Percentiles rank a stretch among this genome's conserved stretches.
Evolutionary conservation across 2,113 vertebrate species (phyloP).

Genomic region (Pelecanoides urinatrix): DNA sequence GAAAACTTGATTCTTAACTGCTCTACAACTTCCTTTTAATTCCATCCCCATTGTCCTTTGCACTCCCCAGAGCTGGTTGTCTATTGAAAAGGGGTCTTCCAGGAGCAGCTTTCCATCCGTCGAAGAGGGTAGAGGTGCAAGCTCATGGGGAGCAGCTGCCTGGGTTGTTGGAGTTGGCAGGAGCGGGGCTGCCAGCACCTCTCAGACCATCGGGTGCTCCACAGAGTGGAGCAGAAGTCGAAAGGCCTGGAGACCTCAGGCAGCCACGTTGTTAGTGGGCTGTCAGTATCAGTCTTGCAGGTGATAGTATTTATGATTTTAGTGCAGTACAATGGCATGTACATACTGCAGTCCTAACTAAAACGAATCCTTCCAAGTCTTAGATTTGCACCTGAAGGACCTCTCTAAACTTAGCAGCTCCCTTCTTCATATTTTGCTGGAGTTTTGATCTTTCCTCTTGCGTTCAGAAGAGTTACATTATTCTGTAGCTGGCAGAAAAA

Average conservation of each 20-base stretch:
- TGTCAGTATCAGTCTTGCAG: background rate
- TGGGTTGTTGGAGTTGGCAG: rapidly evolving
- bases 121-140: background rate
- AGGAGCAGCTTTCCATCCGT: background rate
- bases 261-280: background rate
- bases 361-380: background rate
- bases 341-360: background rate
- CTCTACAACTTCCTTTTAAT: background rate
- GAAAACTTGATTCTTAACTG: background rate
- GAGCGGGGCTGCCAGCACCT: background rate
- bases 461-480: background rate
- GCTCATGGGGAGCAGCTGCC: background rate
- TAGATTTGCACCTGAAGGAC: background rate
- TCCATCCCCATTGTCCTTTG: background rate
- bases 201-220: background rate
- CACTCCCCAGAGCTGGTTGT: background rate
- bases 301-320: background rate
- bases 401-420: background rate
- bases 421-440: background rate
- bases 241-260: background rate
- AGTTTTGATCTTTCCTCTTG: background rate
- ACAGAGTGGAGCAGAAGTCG: background rate
- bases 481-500: background rate
- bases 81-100: background rate
- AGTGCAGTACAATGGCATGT: background rate